Evolutionary conservation across 2,113 vertebrate species (phyloP), one percentile per base, ranked within the genome.

Genomic region (Tragelaphus imberbis): DNA sequence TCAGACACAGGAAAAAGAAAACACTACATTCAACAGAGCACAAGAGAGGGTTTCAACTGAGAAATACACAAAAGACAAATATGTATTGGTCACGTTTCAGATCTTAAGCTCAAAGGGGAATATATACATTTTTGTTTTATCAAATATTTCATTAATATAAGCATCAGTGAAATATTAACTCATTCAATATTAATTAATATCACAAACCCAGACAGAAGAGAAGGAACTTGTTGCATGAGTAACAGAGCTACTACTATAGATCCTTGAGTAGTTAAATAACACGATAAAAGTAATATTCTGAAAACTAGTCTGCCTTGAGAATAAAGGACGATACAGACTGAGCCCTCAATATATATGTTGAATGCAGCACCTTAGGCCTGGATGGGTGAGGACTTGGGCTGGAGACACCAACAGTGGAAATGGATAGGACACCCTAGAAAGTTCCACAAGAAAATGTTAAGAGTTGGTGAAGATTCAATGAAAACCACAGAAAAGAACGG

Each of bases 31-130:
- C 82, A 36, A 71, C 53, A 75, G 5, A 71, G 68, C 13, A 27
- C 33, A 82, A 9, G 44, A 7, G n/a, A 44, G 40, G 19, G 40
- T 88, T 80, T 92, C 47, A 81, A 77, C 0, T 84, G 71, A 90
- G 40, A 90, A 93, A 65, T 3, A 71, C 16, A 85, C 51, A 58
- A 2, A 87, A 23, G 36, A 80, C 53, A 75, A 51, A 51, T 9
- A 71, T 49, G 7, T 71, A 51, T 33, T 33, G 84, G 47, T 49
- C 33, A 65, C 2, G 19, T 53, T 93, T 51, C 80, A 53, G 40
- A 89, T 96, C 80, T 84, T 90, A 89, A 88, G 51, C 15, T 90
- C 51, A 90, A 96, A 94, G 79, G 47, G 49, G 53, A 96, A 95
- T 36, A 88, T 8, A 81, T 13, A 56, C 68, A 51, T 63, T 80